Percentiles rank a stretch among this genome's conserved stretches.
These are phyloP conservation scores for Nerophis lumbriciformis DNA, from an alignment of 2,113 vertebrate genomes.

Conservation along the genomic window DNA sequence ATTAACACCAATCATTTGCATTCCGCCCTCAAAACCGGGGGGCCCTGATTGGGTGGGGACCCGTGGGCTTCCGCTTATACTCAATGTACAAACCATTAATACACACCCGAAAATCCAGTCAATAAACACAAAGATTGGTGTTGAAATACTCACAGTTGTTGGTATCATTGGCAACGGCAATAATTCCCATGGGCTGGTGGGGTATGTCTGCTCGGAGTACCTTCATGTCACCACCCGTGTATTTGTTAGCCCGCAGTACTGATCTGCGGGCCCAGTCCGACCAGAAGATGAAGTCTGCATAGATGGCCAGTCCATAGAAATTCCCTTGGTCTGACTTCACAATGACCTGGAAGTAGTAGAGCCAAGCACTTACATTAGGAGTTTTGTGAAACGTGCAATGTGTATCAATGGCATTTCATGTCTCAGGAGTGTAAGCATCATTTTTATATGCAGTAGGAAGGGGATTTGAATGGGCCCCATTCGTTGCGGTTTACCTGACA, in stretches of 20 bases:
- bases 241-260: constrained; percentile 91
- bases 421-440: too few relatives aligned
- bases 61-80: too few relatives aligned
- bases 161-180: constrained; percentile 90
- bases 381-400: too few relatives aligned
- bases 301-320: constrained; percentile 90
- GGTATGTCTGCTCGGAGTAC: constrained; percentile 91
- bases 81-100: not conserved
- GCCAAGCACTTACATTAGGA: constrained; percentile 5
- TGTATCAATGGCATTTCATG: not conserved
- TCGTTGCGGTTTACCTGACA: too few relatives aligned
- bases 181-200: constrained; percentile 96
- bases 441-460: too few relatives aligned
- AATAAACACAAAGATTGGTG: constrained; percentile 24
- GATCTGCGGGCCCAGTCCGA: constrained; percentile 91
- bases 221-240: constrained; percentile 90
- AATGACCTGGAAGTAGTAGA: constrained; percentile 75
- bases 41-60: too few relatives aligned
- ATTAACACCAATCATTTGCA: too few relatives aligned
- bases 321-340: constrained; percentile 90
- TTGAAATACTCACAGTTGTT: constrained; percentile 87
- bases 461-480: too few relatives aligned
- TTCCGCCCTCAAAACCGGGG: too few relatives aligned
- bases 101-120: constrained; percentile 2
- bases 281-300: constrained; percentile 96